Percentiles rank a stretch among this genome's conserved stretches.
Evolutionary conservation across 1,140 invertebrate genomes (phyloP).

Genomic region (Littorina saxatilis): DNA sequence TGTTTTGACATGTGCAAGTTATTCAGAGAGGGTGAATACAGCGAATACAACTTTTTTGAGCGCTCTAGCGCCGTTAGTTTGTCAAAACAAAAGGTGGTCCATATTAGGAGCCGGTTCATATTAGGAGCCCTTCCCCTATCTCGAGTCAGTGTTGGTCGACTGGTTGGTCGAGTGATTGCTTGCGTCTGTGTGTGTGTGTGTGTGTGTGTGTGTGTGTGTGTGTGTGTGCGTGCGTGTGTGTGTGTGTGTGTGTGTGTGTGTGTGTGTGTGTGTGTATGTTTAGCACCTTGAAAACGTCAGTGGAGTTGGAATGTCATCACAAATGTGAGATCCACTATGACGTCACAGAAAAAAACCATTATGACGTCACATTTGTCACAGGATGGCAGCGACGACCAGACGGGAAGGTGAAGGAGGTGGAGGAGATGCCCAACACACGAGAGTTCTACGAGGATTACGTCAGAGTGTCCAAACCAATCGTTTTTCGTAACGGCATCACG

Average conservation of each 20-base stretch:
- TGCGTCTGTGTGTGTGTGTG: background rate
- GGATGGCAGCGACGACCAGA: conserved; percentile 59
- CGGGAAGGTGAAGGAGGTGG: conserved; percentile 48
- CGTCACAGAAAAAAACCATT: background rate
- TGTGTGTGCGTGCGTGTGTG: background rate
- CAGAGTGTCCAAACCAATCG: conserved; percentile 56
- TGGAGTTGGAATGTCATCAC: background rate
- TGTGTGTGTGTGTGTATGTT: background rate
- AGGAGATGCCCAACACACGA: conserved; percentile 52
- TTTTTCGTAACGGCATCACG: conserved; percentile 60
- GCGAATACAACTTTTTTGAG: too few species aligned
- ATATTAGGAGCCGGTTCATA: too few species aligned
- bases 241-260: background rate
- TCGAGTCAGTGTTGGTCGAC: background rate
- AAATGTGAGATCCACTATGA: too few species aligned
- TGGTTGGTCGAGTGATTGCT: background rate
- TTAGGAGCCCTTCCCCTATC: too few species aligned
- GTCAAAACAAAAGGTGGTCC: too few species aligned
- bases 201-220: background rate
- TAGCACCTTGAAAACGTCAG: background rate
- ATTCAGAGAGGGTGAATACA: too few species aligned
- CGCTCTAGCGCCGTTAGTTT: too few species aligned
- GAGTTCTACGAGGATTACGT: conserved; percentile 68
- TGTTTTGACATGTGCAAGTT: too few species aligned
- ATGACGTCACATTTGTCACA: conserved; percentile 8